Evolutionary conservation across 2,113 vertebrate genomes (phyloP).

Genomic region (Halichoerus grypus): DNA sequence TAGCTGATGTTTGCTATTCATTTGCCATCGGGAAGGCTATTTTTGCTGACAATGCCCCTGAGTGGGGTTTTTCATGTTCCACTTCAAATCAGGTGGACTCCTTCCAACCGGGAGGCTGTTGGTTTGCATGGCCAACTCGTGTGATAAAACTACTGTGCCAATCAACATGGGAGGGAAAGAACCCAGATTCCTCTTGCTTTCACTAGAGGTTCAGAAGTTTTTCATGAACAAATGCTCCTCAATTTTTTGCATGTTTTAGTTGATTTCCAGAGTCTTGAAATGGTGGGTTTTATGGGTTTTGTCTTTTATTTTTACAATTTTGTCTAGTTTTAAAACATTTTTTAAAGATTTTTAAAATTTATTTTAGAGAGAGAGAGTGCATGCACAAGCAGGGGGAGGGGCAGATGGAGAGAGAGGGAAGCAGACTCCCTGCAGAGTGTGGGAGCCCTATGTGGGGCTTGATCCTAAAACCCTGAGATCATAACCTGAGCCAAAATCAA

Average conservation of each 20-base stretch:
- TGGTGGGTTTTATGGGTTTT: neutral
- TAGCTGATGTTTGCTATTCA: neutral
- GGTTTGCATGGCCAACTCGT: neutral
- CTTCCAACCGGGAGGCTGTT: neutral
- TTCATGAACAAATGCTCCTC: neutral
- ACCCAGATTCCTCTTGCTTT: neutral
- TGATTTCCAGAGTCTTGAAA: neutral
- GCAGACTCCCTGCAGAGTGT: neutral
- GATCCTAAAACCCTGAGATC: neutral
- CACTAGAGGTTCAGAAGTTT: neutral
- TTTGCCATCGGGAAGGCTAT: neutral
- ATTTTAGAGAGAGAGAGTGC: neutral
- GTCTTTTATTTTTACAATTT: neutral
- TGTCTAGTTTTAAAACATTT: neutral
- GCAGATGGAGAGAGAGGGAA: neutral
- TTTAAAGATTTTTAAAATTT: neutral
- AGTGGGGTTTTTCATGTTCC: neutral
- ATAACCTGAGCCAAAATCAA: neutral
- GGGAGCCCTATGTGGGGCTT: neutral
- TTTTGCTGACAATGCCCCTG: neutral
- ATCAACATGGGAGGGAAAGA: neutral
- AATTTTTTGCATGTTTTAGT: neutral
- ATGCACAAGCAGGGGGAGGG: neutral
- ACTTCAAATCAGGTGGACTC: neutral
- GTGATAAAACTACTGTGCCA: neutral